These are phyloP conservation scores for Botia almorhae DNA, from an alignment of 2,797 vertebrate genomes.

Conservation along the genomic window DNA sequence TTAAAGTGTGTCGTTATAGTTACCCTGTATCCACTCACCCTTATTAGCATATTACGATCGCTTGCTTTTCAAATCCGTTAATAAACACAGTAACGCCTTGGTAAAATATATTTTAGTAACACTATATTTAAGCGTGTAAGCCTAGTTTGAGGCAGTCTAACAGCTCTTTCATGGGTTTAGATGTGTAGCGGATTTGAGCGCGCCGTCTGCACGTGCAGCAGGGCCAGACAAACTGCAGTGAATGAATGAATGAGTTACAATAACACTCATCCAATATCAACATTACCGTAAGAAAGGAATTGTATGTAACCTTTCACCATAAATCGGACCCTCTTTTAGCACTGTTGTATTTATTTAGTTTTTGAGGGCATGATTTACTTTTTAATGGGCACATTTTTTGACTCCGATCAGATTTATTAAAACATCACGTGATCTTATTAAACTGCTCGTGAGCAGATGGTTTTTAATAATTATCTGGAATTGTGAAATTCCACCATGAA, in stretches of 20 bases:
- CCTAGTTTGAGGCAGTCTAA: background rate
- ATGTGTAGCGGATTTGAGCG: background rate
- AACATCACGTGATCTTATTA: background rate
- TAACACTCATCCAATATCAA: background rate
- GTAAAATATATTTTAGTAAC: background rate
- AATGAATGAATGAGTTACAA: constrained; percentile 10
- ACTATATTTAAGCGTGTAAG: background rate
- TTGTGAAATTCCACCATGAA: background rate
- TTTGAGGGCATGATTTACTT: background rate
- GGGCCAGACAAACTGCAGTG: constrained; percentile 5
- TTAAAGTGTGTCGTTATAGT: background rate
- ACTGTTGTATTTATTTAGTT: no score
- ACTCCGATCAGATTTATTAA: background rate
- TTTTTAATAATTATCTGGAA: background rate
- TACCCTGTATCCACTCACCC: constrained; percentile 15
- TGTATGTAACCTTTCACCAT: background rate
- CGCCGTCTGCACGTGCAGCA: constrained; percentile 41
- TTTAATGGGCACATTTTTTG: background rate
- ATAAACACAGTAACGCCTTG: background rate
- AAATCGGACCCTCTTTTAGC: no score
- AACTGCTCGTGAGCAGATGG: background rate
- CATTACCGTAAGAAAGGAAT: background rate
- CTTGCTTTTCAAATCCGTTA: background rate
- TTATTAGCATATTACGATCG: constrained; percentile 12
- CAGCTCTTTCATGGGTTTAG: background rate